Percentiles rank a stretch among this genome's conserved stretches.
These are phyloP conservation scores for Pinna nobilis DNA, from an alignment of 1,140 invertebrate genomes.

Conservation along the genomic window DNA sequence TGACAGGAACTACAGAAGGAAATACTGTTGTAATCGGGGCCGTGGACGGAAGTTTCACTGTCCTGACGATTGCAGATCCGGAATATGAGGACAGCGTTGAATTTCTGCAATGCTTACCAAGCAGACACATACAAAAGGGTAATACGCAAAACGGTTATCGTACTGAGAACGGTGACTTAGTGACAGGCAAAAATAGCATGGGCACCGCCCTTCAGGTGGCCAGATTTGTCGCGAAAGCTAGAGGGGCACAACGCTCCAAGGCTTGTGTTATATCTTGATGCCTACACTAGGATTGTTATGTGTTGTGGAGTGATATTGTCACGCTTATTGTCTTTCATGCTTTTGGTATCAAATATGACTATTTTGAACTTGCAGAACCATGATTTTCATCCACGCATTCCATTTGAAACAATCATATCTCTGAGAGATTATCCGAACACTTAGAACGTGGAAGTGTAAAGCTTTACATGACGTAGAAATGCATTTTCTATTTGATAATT, in stretches of 20 bases:
- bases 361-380: too few relatives aligned
- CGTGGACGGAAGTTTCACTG: constrained; percentile 94
- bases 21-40: constrained; percentile 89
- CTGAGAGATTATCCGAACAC: too few relatives aligned
- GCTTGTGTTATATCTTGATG: constrained; percentile 67
- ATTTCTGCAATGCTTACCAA: constrained; percentile 64
- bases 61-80: constrained; percentile 92
- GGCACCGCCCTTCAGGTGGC: constrained; percentile 68
- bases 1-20: constrained; percentile 88
- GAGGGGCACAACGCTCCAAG: constrained; percentile 66
- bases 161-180: constrained; percentile 48
- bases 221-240: constrained; percentile 69
- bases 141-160: constrained; percentile 35
- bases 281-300: constrained; percentile 11
- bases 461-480: too few relatives aligned
- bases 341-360: too few relatives aligned
- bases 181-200: constrained; percentile 57
- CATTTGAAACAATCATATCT: too few relatives aligned
- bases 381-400: too few relatives aligned
- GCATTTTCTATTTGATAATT: too few relatives aligned
- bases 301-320: too few relatives aligned
- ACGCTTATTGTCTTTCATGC: too few relatives aligned
- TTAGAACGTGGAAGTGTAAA: too few relatives aligned
- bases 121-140: constrained; percentile 48
- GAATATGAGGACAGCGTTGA: constrained; percentile 63